A percentile compares a stretch with the other conserved stretches of the same genome.
phyloP scores from a whole-genome alignment of 1,140 invertebrate species.

The Fopius arisanus region DNA sequence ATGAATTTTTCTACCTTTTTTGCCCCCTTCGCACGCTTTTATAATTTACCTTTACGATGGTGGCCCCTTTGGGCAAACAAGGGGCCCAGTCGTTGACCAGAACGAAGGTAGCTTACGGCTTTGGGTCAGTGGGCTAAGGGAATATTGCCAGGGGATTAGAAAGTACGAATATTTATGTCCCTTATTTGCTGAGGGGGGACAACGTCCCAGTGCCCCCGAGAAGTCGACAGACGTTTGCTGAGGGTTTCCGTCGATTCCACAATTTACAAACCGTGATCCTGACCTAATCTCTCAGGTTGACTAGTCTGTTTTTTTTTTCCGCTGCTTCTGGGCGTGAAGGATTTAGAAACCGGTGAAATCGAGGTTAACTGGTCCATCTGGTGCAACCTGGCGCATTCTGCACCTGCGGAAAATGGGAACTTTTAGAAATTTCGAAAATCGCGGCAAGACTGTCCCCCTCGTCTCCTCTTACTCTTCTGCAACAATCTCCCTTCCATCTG shows the following conservation, averaged over 20 bases:
- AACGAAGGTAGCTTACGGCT: constrained; percentile 2
- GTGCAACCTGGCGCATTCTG: background rate
- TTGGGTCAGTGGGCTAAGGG: constrained; percentile 34
- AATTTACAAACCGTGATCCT: background rate
- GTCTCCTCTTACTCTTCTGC: too few relatives aligned
- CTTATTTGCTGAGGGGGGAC: background rate
- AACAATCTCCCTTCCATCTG: too few relatives aligned
- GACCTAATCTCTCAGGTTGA: constrained; percentile 8
- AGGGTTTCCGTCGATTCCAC: background rate
- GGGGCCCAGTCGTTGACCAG: constrained; percentile 12
- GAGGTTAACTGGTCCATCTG: background rate
- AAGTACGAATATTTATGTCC: constrained; percentile 29
- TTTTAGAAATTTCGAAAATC: background rate
- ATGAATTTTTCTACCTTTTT: background rate
- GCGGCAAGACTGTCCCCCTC: too few relatives aligned
- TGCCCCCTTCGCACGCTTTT: constrained; percentile 25
- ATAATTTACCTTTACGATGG: background rate
- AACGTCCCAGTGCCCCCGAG: background rate
- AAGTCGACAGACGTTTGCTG: background rate
- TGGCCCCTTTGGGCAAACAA: background rate
- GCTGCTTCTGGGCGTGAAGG: background rate
- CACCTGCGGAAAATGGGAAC: background rate
- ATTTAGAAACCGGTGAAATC: background rate
- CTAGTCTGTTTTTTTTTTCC: background rate
- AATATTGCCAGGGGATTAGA: constrained; percentile 15